These are phyloP conservation scores for Aspidiotus destructor DNA, from an alignment of 2,888 invertebrate species.

Conservation along the genomic window DNA sequence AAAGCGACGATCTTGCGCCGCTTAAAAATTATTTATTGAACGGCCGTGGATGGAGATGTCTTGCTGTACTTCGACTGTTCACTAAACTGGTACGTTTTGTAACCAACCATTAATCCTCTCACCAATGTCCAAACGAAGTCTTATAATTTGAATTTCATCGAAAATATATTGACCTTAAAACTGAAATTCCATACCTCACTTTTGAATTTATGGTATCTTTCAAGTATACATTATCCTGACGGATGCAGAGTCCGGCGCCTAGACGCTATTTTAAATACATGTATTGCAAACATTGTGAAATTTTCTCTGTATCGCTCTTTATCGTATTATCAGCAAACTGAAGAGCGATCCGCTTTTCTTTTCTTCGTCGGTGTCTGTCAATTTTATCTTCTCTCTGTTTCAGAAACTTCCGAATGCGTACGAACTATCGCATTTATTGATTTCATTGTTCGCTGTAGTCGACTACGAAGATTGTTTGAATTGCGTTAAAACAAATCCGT, in stretches of 20 bases:
- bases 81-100: constrained; percentile 47
- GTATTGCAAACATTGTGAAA: not conserved
- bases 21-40: constrained; percentile 50
- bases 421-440: constrained; percentile 23
- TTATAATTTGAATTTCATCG: too few species aligned
- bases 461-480: constrained; percentile 21
- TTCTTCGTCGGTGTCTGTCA: not conserved
- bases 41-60: constrained; percentile 54
- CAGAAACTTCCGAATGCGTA: constrained; percentile 16
- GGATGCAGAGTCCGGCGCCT: too few species aligned
- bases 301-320: too few species aligned
- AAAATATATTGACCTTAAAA: too few species aligned
- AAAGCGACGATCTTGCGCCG: constrained; percentile 43
- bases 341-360: too few species aligned
- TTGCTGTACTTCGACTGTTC: constrained; percentile 50
- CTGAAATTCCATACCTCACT: too few species aligned
- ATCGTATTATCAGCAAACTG: too few species aligned
- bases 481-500: constrained; percentile 13
- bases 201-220: too few species aligned
- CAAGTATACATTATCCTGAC: too few species aligned
- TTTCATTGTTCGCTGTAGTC: constrained; percentile 23
- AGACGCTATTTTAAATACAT: not conserved
- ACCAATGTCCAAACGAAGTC: too few species aligned
- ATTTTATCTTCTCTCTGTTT: not conserved
- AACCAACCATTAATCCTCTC: too few species aligned